A percentile compares a stretch with the other conserved stretches of the same genome.
phyloP scores from a whole-genome alignment of 37 sponge, comb jelly and placozoan genomes.

The Oopsacas minuta region DNA sequence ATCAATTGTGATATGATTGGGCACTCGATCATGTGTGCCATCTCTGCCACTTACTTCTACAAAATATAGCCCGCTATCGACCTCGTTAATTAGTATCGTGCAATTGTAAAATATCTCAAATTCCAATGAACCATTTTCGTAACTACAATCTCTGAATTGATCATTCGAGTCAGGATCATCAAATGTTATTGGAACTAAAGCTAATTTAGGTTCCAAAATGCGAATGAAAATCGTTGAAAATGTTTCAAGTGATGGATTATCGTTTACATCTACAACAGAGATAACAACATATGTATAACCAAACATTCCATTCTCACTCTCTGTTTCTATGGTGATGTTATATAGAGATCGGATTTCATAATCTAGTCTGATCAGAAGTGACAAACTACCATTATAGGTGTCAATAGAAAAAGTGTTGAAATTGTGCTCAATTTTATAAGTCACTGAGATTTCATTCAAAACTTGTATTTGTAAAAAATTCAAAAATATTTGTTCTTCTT shows the following conservation, averaged over 20 bases:
- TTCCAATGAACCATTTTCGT: conserved; percentile 1
- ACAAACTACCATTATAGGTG: neutral
- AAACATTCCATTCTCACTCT: neutral
- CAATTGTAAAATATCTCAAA: neutral
- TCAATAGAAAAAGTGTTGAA: neutral
- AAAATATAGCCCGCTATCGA: conserved; percentile 21
- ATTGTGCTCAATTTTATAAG: neutral
- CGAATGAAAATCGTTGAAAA: conserved; percentile 20
- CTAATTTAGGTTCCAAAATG: conserved; percentile 19
- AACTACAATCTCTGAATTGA: conserved; percentile 27
- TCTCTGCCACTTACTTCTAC: conserved; percentile 15
- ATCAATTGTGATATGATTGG: conserved; percentile 21
- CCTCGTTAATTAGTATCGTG: neutral
- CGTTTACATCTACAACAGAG: conserved; percentile 34
- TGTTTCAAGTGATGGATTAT: conserved; percentile 32
- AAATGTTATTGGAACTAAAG: conserved; percentile 31
- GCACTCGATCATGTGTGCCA: conserved; percentile 8
- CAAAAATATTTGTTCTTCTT: neutral
- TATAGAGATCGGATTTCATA: neutral
- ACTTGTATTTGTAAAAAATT: neutral
- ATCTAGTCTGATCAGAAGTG: neutral
- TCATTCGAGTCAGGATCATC: conserved; percentile 27
- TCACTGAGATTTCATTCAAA: neutral
- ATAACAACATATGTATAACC: conserved; percentile 28
- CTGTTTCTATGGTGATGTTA: neutral